Conservation (phyloP, 2,113 vertebrate genomes). For the Crocuta crocuta region DNA sequence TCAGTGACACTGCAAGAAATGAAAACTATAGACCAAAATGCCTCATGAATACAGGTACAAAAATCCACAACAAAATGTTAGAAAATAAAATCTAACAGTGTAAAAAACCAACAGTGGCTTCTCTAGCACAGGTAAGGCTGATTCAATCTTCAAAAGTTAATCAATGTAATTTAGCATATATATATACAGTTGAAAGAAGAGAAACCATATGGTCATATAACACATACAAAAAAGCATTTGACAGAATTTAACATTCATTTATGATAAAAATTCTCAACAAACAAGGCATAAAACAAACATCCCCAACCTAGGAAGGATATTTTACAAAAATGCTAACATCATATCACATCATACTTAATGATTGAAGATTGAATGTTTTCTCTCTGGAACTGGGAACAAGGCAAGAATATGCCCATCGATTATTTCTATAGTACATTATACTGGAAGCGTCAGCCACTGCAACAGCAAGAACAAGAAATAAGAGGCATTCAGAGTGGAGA, state of each 20-base stretch:
- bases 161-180: not conserved
- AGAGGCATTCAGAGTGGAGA: not conserved
- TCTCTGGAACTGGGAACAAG: not conserved
- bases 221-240: not conserved
- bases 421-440: not conserved
- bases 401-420: not conserved
- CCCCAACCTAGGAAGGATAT: not conserved
- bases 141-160: constrained; percentile 6
- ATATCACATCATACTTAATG: not conserved
- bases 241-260: not conserved
- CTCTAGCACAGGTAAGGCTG: not conserved
- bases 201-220: not conserved
- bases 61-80: not conserved
- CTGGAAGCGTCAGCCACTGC: not conserved
- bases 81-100: not conserved
- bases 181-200: not conserved
- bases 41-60: not conserved
- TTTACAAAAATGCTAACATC: not conserved
- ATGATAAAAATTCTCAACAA: not conserved
- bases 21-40: not conserved
- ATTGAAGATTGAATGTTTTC: not conserved
- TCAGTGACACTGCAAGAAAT: not conserved
- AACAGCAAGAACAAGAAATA: not conserved
- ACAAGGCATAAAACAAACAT: not conserved
- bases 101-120: not conserved